phyloP scores from a whole-genome alignment of 92 coral and sea anemone species.

The Desmophyllum pertusum region DNA sequence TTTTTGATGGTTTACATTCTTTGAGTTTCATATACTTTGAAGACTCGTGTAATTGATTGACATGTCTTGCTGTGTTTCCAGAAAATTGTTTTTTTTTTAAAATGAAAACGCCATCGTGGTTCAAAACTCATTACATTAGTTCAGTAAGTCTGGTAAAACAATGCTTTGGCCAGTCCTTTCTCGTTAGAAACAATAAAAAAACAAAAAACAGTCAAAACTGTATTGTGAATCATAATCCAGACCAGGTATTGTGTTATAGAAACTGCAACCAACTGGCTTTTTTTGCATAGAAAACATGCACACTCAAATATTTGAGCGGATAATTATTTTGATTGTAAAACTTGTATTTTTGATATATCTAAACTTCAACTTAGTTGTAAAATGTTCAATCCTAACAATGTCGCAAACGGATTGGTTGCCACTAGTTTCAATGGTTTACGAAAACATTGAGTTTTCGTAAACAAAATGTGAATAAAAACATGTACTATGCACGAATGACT shows the following conservation, averaged over 20 bases:
- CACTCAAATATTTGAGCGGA: conserved; percentile 4
- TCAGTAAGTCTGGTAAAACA: conserved; percentile 2
- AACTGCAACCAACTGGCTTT: background rate
- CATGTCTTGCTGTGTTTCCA: background rate
- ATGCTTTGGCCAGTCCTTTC: background rate
- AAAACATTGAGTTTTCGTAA: background rate
- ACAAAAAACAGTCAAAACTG: too few species aligned
- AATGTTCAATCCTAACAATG: too few species aligned
- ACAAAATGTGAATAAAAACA: background rate
- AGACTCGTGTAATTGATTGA: background rate
- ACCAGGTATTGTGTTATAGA: background rate
- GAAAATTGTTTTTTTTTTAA: background rate
- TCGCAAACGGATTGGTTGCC: background rate
- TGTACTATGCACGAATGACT: background rate
- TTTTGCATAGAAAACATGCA: background rate
- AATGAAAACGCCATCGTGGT: background rate
- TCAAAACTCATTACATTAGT: conserved; percentile 24
- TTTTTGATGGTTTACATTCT: background rate
- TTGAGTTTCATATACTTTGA: background rate
- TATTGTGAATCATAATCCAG: background rate
- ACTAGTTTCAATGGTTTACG: background rate
- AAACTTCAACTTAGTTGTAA: background rate
- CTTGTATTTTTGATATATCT: background rate
- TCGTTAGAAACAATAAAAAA: background rate
- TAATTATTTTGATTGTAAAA: conserved; percentile 3